Evolutionary conservation across 2,888 invertebrate species (phyloP), one percentile per base, ranked within the genome.

Genomic region (Thymelicus sylvestris): DNA sequence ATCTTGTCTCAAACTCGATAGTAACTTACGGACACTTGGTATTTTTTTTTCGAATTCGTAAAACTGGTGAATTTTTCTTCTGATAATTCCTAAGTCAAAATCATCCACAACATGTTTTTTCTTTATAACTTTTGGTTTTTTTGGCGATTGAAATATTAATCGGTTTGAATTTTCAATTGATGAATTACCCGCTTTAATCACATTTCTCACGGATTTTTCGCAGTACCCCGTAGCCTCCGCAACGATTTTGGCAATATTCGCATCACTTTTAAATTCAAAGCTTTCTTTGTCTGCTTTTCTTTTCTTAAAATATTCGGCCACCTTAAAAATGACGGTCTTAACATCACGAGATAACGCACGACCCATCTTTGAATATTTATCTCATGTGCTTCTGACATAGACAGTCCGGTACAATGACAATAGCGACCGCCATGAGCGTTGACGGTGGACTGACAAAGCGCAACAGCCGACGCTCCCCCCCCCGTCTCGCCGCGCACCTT

Each of bases 61-160:
- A 71, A 71, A 73, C 70, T 73, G 63, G 62, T 66, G 66, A 70
- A 65, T 63, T 71, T 74, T 74, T 74, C 73, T 72, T 70, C 74
- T 74, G 69, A 72, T 74, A 47, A 72, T 63, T 68, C 69, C 73
- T 52, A 71, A 67, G 52, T 71, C 67, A 72, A 68, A 72, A 68
- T 68, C 66, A 69, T 69, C 69, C 50, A 72, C 12, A 44, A 44
- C 44, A 44, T 10, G 7, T 44, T 44, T 44, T 44, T 44, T 44
- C 44, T 44, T 6, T 39, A 66, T 60, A 39, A 39, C 39, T 38
- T 60, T 60, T 19, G 52, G 52, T 52, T 52, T 52, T 52, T 52
- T 52, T 52, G 52, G 52, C n/a, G 52, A 19, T 13, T 52, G 10
- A 52, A 52, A 52, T 57, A 15, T 57, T 24, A 24, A 24, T 57